These are phyloP conservation scores for Agriopis aurantiaria DNA, from an alignment of 2,888 invertebrate genomes.

Conservation along the genomic window DNA sequence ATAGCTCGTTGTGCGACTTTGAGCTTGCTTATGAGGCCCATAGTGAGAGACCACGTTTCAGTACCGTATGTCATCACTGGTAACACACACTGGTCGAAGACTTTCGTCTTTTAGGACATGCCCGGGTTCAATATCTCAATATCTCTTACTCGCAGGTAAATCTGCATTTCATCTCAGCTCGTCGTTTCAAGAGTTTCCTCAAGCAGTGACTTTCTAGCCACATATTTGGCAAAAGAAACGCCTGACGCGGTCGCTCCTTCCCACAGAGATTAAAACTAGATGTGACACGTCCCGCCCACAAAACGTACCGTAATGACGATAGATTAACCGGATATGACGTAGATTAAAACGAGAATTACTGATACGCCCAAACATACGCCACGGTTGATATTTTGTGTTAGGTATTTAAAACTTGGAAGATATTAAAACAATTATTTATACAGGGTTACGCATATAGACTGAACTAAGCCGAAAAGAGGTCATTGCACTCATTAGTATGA, in stretches of 20 bases:
- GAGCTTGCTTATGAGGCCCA: too few species aligned
- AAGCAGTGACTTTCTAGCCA: conserved; percentile 9
- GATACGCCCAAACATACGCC: conserved; percentile 69
- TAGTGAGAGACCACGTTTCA: too few species aligned
- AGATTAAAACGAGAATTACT: conserved; percentile 66
- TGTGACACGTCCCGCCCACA: conserved; percentile 72
- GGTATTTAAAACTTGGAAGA: conserved; percentile 23
- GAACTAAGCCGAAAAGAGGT: too few species aligned
- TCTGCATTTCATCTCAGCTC: neutral
- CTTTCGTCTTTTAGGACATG: too few species aligned
- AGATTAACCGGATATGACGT: conserved; percentile 74
- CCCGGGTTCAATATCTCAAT: too few species aligned
- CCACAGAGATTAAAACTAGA: conserved; percentile 49
- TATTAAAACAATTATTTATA: neutral
- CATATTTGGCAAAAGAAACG: conserved; percentile 12
- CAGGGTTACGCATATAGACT: too few species aligned
- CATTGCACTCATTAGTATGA: too few species aligned
- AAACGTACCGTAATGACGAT: conserved; percentile 67
- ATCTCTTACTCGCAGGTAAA: too few species aligned
- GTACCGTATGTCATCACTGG: too few species aligned
- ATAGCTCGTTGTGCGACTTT: too few species aligned
- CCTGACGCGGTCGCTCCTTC: conserved; percentile 4
- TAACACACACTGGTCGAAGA: too few species aligned
- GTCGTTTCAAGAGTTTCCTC: neutral
- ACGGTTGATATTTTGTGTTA: conserved; percentile 32